A percentile compares a stretch with the other conserved stretches of the same genome.
These are phyloP conservation scores for Lipophrys pholis DNA, from an alignment of 2,113 vertebrate species.

Conservation along the genomic window DNA sequence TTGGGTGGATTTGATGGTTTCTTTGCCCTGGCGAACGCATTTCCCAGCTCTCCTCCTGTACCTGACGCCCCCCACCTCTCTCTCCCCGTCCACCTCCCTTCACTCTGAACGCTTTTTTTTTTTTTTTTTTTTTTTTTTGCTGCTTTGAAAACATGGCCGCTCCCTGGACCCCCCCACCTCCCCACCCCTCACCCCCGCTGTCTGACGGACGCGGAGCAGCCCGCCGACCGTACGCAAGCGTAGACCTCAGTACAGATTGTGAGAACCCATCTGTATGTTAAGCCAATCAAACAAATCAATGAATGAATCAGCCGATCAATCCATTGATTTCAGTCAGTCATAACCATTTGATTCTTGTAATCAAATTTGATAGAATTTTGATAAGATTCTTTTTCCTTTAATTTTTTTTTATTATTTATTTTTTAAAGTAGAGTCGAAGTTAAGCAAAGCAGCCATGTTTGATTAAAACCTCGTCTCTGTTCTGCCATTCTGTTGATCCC, in stretches of 20 bases:
- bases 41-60: conserved; percentile 72
- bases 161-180: conserved; percentile 43
- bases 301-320: conserved; percentile 65
- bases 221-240: conserved; percentile 38
- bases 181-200: neutral
- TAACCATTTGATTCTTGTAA: conserved; percentile 63
- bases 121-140: conserved; percentile 15
- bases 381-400: conserved; percentile 38
- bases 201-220: conserved; percentile 38
- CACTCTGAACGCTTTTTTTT: conserved; percentile 48
- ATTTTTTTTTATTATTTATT: conserved; percentile 20
- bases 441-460: conserved; percentile 78
- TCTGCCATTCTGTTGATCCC: conserved; percentile 89
- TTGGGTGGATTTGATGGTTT: too few relatives aligned
- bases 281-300: conserved; percentile 72
- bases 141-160: conserved; percentile 70
- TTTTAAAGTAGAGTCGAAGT: conserved; percentile 62
- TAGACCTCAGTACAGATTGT: conserved; percentile 38
- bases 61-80: conserved; percentile 54
- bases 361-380: conserved; percentile 55
- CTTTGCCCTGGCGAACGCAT: too few relatives aligned
- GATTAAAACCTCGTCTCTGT: conserved; percentile 87
- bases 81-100: conserved; percentile 44
- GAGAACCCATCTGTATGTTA: conserved; percentile 72
- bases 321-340: conserved; percentile 73